These are phyloP conservation scores for Anolis carolinensis DNA, from an alignment of 2,113 vertebrate species.

Conservation along the genomic window DNA sequence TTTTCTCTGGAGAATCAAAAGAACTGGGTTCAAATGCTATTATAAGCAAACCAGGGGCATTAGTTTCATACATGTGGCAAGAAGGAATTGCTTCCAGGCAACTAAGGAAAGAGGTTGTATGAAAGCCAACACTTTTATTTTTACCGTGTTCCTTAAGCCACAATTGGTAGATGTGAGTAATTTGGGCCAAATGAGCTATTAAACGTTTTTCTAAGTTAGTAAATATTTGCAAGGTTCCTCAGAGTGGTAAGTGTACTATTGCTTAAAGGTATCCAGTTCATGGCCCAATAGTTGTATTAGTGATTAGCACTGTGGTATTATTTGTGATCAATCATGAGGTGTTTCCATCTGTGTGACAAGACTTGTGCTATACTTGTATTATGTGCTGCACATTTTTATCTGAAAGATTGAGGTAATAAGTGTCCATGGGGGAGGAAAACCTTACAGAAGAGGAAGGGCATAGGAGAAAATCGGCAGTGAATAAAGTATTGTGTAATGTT, in stretches of 20 bases:
- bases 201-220: neutral
- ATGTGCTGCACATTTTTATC: conserved; percentile 1
- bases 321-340: neutral
- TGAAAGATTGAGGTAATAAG: conserved; percentile 7
- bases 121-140: neutral
- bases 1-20: no score
- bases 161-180: neutral
- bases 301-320: neutral
- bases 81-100: neutral
- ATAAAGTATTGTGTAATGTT: conserved; percentile 41
- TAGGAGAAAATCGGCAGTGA: neutral
- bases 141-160: neutral
- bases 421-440: neutral
- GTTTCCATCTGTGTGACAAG: neutral
- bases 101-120: neutral
- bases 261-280: neutral
- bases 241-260: neutral
- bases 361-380: neutral
- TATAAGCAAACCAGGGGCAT: no score
- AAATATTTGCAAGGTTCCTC: neutral
- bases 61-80: neutral
- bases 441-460: no score
- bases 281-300: neutral
- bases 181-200: neutral
- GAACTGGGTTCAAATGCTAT: no score